Evolutionary conservation across 53 echinoderm and acorn worm species (phyloP).

Genomic region (Holothuria scabra): DNA sequence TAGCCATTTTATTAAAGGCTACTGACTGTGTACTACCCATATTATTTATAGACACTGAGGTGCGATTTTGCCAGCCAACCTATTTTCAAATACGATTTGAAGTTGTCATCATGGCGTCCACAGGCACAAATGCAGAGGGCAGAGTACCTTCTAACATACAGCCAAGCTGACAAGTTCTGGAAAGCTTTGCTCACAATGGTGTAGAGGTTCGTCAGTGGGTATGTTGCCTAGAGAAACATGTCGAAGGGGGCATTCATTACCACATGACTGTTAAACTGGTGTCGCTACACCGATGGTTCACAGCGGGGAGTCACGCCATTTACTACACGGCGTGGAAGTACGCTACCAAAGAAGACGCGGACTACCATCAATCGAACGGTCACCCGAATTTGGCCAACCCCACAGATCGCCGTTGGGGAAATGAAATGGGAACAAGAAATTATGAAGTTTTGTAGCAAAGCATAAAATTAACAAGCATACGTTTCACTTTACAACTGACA

Average conservation of each 20-base stretch:
- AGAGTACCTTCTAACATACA: no score
- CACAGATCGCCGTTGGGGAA: slow-evolving; percentile 3
- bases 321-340: slow-evolving; percentile 51
- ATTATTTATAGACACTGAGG: no score
- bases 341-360: slow-evolving; percentile 25
- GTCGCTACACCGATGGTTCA: slow-evolving; percentile 23
- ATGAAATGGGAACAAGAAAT: no score
- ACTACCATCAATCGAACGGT: slow-evolving; percentile 11
- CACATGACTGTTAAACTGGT: slow-evolving; percentile 40
- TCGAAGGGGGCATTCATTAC: slow-evolving; percentile 40
- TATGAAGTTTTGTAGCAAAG: no score
- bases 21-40: no score
- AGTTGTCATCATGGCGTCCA: slow-evolving; percentile 6
- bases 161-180: no score
- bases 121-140: not conserved
- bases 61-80: not conserved
- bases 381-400: slow-evolving; percentile 27
- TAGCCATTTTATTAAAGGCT: no score
- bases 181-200: no score
- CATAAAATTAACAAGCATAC: no score
- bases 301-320: slow-evolving; percentile 13
- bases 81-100: not conserved
- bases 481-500: no score
- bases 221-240: slow-evolving; percentile 22
- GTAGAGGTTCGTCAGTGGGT: not conserved